A percentile compares a stretch with the other conserved stretches of the same genome.
Evolutionary conservation across 2,797 vertebrate species (phyloP).

Genomic region (Synaphobranchus kaupii): DNA sequence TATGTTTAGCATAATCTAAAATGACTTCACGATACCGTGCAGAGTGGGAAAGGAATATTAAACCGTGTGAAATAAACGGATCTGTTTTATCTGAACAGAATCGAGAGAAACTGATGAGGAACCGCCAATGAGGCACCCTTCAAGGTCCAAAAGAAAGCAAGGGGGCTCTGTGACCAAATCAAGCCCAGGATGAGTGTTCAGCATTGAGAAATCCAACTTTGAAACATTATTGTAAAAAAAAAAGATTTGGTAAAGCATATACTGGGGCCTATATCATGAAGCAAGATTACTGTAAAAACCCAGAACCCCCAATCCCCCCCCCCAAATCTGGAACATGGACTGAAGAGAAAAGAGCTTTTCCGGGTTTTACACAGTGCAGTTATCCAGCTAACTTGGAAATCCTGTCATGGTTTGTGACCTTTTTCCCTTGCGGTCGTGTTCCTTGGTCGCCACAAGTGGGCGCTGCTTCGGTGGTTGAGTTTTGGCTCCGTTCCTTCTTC

Average conservation of each 20-base stretch:
- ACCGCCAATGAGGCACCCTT: neutral
- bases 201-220: neutral
- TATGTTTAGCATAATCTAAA: constrained; percentile 5
- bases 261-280: neutral
- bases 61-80: neutral
- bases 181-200: neutral
- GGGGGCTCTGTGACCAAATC: neutral
- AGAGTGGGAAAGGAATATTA: neutral
- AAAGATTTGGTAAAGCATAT: neutral
- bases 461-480: too few relatives aligned
- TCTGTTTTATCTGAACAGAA: neutral
- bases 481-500: too few relatives aligned
- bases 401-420: too few relatives aligned
- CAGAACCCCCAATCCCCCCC: too few relatives aligned
- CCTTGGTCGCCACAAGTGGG: too few relatives aligned
- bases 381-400: too few relatives aligned
- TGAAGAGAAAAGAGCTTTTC: too few relatives aligned
- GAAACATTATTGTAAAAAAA: neutral
- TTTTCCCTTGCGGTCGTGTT: too few relatives aligned
- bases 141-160: neutral
- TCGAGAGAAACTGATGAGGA: neutral
- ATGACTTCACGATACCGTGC: neutral
- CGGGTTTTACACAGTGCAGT: too few relatives aligned
- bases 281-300: too few relatives aligned
- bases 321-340: too few relatives aligned